Evolutionary conservation across 2,113 vertebrate genomes (phyloP), one percentile per base, ranked within the genome.

Genomic region (Urocolius indicus): DNA sequence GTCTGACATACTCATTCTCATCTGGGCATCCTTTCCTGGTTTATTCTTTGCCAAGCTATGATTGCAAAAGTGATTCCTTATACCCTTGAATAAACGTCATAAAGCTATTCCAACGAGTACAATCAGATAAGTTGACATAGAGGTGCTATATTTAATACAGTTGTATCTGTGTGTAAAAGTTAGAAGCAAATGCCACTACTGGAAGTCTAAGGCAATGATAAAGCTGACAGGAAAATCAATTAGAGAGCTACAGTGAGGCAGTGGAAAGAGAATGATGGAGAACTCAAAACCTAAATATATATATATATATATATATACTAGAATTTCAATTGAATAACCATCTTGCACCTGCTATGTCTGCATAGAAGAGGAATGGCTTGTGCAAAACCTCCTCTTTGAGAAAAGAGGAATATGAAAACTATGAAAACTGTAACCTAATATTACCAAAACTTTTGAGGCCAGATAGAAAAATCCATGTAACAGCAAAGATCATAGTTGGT

Each of bases 31-130:
- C 54, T 95, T 89, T 96, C 62, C 80, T 89, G 51, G 8, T 80
- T 86, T 86, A 58, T 63, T 65, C 54, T 75, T 97, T 97, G 93
- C 94, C 90, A 95, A 92, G 73, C 66, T 69, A 48, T 78, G 91
- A 90, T 62, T 91, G 41, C 80, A 78, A 92, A 94, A 92, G 23
- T 80, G 84, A 87, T 87, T 94, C 87, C 83, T 91, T 77, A 16
- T 23, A 48, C 34, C 48, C 45, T 15, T 89, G 76, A 94, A 84
- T 51, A 66, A 91, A 87, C 2, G 59, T n/a, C 80, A 58, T 3
- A 59, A 77, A 85, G 46, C 71, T 85, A 45, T 89, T 94, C n/a
- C 92, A 96, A 62, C 49, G 69, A 75, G 51, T 58, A 65, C 58
- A 94, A 36, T 62, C 91, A 90, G 82, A 30, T 38, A 68, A 91